Percentiles rank a stretch among this genome's conserved stretches.
phyloP scores from a whole-genome alignment of 2,113 vertebrate genomes.

The Xiphophorus couchianus region DNA sequence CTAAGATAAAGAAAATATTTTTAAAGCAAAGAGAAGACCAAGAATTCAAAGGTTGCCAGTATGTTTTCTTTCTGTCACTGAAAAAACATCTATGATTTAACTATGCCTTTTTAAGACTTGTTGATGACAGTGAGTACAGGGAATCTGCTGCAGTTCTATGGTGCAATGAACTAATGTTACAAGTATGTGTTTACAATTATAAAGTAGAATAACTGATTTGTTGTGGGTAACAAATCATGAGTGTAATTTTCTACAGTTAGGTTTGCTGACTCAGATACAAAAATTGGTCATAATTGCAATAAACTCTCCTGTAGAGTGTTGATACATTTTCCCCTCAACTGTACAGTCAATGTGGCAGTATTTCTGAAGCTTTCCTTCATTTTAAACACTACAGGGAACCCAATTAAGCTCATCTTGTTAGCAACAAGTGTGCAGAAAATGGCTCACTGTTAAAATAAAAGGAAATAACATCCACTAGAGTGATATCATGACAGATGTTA shows the following conservation, averaged over 20 bases:
- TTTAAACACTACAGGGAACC: background rate
- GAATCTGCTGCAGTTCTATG: too few species aligned
- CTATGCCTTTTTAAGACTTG: background rate
- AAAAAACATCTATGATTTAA: too few species aligned
- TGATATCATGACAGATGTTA: too few species aligned
- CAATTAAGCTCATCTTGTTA: background rate
- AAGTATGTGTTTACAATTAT: too few species aligned
- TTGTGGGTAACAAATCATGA: background rate
- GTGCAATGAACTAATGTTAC: too few species aligned
- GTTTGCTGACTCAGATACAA: background rate
- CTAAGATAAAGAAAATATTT: background rate
- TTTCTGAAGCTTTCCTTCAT: background rate
- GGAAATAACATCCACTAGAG: too few species aligned
- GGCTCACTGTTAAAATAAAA: background rate
- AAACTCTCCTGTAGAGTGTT: too few species aligned
- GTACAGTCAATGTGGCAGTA: background rate
- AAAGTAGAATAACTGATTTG: too few species aligned
- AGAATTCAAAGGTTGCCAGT: too few species aligned
- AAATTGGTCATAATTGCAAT: background rate
- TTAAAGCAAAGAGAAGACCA: background rate
- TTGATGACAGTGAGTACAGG: too few species aligned
- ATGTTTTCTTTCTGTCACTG: too few species aligned
- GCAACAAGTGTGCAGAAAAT: background rate
- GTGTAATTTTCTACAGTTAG: background rate
- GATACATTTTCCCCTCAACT: background rate